Conservation (phyloP, 2,888 invertebrate genomes). For the Thecophora atra region DNA sequence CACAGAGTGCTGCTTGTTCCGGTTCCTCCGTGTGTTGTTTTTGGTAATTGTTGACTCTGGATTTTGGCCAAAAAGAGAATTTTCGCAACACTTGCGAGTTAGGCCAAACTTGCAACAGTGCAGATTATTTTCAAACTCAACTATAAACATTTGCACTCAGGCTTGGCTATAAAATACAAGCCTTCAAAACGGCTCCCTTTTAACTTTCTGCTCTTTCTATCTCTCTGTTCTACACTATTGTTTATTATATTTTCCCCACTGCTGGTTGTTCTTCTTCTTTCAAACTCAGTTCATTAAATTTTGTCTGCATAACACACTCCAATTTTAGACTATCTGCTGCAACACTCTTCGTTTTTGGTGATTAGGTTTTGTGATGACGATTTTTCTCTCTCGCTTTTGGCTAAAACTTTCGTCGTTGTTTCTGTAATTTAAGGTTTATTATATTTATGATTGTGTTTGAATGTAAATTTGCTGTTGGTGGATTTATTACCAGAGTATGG, state of each 20-base stretch:
- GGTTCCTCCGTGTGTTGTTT: not conserved
- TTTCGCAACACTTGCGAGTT: not conserved
- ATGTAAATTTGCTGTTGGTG: not conserved
- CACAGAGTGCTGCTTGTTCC: no score
- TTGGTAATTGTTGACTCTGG: not conserved
- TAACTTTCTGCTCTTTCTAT: no score
- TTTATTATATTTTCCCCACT: no score
- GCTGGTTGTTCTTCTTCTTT: no score
- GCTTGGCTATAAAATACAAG: not conserved
- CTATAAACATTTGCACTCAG: no score
- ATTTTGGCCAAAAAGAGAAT: not conserved
- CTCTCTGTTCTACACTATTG: no score
- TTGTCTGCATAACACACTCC: not conserved
- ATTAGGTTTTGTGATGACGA: not conserved
- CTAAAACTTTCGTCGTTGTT: not conserved
- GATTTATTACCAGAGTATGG: no score
- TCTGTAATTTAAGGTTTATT: not conserved
- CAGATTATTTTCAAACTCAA: not conserved
- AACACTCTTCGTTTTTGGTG: no score
- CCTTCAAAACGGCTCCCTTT: not conserved
- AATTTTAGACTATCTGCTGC: no score
- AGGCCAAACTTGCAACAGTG: not conserved
- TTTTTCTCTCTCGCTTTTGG: not conserved
- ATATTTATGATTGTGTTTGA: not conserved
- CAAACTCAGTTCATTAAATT: slow-evolving; percentile 3